These are phyloP conservation scores for Diadema setosum DNA, from an alignment of 35 echinoderm and acorn worm genomes.

Conservation along the genomic window DNA sequence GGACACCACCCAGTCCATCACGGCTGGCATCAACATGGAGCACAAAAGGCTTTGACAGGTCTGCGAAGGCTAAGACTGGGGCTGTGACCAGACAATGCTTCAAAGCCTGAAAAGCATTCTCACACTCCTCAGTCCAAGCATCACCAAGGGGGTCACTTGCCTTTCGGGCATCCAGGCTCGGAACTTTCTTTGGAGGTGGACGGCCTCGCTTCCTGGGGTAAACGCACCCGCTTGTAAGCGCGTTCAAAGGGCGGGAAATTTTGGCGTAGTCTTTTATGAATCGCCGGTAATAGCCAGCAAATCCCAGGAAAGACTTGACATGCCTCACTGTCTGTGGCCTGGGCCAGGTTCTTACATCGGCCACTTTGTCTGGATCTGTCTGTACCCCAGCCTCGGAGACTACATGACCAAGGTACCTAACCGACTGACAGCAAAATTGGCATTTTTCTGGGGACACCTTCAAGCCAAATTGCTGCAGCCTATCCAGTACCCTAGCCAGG, in stretches of 20 bases:
- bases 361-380: slow-evolving; percentile 22
- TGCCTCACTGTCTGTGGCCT: neutral
- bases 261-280: slow-evolving; percentile 9
- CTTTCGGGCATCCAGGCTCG: neutral
- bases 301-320: slow-evolving; percentile 34
- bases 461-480: slow-evolving; percentile 29
- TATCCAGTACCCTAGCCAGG: slow-evolving; percentile 19
- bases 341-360: neutral
- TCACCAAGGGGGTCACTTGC: neutral
- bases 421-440: slow-evolving; percentile 17
- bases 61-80: slow-evolving; percentile 73
- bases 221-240: neutral
- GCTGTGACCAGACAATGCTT: slow-evolving; percentile 23
- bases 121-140: slow-evolving; percentile 9
- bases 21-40: slow-evolving; percentile 36
- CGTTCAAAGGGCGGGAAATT: slow-evolving; percentile 6
- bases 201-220: too few species aligned
- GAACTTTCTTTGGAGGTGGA: too few species aligned
- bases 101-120: slow-evolving; percentile 39
- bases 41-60: slow-evolving; percentile 43
- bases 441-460: slow-evolving; percentile 70
- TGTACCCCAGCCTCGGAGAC: slow-evolving; percentile 9
- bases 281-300: slow-evolving; percentile 39
- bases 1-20: slow-evolving; percentile 58
- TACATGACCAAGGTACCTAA: slow-evolving; percentile 60